A percentile compares a stretch with the other conserved stretches of the same genome.
Evolutionary conservation across 2,888 invertebrate species (phyloP).

Genomic region (Lasius fuliginosus): DNA sequence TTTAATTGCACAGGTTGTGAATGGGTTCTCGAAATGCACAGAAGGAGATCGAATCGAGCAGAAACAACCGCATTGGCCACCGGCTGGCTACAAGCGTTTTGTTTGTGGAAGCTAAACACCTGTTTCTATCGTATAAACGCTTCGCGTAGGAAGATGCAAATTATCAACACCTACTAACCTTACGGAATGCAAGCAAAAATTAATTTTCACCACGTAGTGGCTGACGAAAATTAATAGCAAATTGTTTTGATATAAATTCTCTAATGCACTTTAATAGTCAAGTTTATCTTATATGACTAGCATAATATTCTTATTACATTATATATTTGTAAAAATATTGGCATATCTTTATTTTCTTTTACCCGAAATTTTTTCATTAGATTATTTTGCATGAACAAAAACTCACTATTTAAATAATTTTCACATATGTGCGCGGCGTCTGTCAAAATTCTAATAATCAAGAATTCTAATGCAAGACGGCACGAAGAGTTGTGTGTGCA

Average conservation of each 20-base stretch:
- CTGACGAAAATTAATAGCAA: background rate
- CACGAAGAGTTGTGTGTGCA: background rate
- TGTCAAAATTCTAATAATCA: conserved; percentile 16
- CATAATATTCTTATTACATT: background rate
- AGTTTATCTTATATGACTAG: background rate
- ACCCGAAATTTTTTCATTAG: background rate
- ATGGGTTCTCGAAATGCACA: conserved; percentile 15
- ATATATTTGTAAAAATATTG: background rate
- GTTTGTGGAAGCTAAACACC: conserved; percentile 36
- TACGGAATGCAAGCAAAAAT: background rate
- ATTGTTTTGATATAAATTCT: background rate
- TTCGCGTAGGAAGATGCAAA: conserved; percentile 23
- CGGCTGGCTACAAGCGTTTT: conserved; percentile 24
- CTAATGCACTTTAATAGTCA: background rate
- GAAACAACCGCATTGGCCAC: conserved; percentile 38
- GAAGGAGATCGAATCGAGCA: conserved; percentile 42
- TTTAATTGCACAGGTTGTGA: conserved; percentile 45
- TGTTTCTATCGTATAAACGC: conserved; percentile 42
- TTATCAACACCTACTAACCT: conserved; percentile 10
- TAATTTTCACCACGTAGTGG: background rate
- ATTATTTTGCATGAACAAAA: background rate
- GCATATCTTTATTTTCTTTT: conserved; percentile 11
- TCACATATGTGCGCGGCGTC: background rate
- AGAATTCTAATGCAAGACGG: background rate
- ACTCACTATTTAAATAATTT: background rate